Conservation (phyloP, 2,888 invertebrate species). For the Galerucella nymphaeae region DNA sequence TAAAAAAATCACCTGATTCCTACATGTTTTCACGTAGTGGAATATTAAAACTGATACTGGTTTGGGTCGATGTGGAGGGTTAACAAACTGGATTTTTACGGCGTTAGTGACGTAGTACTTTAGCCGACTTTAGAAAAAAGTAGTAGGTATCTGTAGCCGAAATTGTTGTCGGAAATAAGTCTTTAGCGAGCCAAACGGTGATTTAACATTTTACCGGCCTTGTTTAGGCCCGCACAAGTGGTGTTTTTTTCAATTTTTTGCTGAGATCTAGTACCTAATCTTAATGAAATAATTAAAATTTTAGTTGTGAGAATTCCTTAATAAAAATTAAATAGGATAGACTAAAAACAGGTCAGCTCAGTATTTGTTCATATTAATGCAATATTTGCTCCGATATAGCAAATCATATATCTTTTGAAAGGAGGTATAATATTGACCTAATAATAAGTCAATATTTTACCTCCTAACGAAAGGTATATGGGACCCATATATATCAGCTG, state of each 20-base stretch:
- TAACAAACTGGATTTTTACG: conserved; percentile 21
- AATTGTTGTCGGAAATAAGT: conserved; percentile 18
- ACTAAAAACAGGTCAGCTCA: too few species aligned
- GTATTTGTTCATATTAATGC: too few species aligned
- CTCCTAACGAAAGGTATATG: too few species aligned
- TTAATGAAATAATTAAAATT: too few species aligned
- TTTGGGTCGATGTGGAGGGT: conserved; percentile 7
- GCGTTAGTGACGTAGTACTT: conserved; percentile 14
- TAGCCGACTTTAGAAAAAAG: conserved; percentile 1
- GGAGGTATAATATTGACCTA: too few species aligned
- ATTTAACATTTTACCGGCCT: neutral
- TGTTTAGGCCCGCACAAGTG: conserved; percentile 1
- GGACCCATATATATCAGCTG: too few species aligned
- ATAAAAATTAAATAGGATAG: too few species aligned
- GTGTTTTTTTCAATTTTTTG: neutral
- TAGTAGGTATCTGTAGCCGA: conserved; percentile 8
- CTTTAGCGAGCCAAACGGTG: conserved; percentile 4
- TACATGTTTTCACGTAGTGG: conserved; percentile 21
- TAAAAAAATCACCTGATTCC: conserved; percentile 23
- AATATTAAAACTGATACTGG: conserved; percentile 21
- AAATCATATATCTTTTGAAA: too few species aligned
- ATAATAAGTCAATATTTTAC: too few species aligned
- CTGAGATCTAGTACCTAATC: too few species aligned
- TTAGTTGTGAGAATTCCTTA: too few species aligned
- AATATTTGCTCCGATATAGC: too few species aligned